Percentiles rank a stretch among this genome's conserved stretches.
Evolutionary conservation across 1,140 invertebrate species (phyloP).

Genomic region (Hypothenemus hampei): DNA sequence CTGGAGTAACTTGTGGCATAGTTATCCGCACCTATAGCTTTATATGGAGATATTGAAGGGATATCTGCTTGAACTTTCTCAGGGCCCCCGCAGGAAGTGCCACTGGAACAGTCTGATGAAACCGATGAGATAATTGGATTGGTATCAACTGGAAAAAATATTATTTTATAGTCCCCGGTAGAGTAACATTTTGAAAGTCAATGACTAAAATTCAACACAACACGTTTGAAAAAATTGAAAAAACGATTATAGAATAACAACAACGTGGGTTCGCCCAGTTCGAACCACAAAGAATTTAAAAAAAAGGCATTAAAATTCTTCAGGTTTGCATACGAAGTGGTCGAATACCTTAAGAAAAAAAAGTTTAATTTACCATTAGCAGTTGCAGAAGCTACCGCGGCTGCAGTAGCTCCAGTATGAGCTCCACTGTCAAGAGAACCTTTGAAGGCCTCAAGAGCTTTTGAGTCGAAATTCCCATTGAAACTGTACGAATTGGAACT

Average conservation of each 20-base stretch:
- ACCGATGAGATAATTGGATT: slow-evolving; percentile 2
- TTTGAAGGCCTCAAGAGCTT: not conserved
- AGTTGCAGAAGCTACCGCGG: not conserved
- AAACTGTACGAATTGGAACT: slow-evolving; percentile 1
- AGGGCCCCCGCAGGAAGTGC: no score
- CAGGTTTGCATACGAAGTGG: not conserved
- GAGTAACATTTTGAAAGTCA: not conserved
- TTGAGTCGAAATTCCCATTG: not conserved
- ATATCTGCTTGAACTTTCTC: no score
- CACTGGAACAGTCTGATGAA: not conserved
- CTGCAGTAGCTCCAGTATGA: not conserved
- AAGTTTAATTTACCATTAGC: not conserved
- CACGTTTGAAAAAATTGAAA: not conserved
- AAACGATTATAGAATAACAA: not conserved
- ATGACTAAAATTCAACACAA: not conserved
- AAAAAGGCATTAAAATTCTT: not conserved
- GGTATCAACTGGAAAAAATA: not conserved
- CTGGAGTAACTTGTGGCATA: slow-evolving; percentile 8
- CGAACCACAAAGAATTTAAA: not conserved
- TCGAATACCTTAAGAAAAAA: not conserved
- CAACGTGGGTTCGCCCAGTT: not conserved
- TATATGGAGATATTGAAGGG: no score
- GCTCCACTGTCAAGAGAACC: not conserved
- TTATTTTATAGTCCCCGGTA: not conserved
- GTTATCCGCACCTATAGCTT: slow-evolving; percentile 8